Conservation (phyloP, 1,140 invertebrate genomes). For the Sminthurides bifidus region DNA sequence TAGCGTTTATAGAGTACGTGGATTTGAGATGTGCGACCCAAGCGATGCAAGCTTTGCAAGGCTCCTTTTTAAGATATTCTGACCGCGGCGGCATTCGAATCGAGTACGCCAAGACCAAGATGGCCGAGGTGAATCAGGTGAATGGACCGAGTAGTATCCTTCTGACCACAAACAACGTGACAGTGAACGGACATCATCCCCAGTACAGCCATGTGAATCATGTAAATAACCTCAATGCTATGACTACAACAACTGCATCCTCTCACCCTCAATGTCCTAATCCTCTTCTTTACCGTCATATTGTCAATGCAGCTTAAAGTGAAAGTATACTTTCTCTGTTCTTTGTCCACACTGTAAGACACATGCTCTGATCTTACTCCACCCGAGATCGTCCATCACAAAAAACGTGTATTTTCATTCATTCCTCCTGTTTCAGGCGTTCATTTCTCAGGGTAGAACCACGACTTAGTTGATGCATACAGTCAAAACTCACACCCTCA, state of each 20-base stretch:
- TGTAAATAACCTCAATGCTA: constrained; percentile 29
- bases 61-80: constrained; percentile 83
- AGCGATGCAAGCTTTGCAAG: constrained; percentile 83
- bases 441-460: too few relatives aligned
- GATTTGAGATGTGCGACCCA: constrained; percentile 77
- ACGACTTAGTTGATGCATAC: too few relatives aligned
- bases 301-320: constrained; percentile 28
- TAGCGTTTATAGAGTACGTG: constrained; percentile 94
- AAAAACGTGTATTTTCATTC: too few relatives aligned
- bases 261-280: constrained; percentile 16
- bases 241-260: constrained; percentile 20
- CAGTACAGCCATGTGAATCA: constrained; percentile 31
- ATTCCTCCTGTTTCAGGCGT: too few relatives aligned
- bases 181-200: constrained; percentile 29
- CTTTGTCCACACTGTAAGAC: background rate
- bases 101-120: constrained; percentile 97
- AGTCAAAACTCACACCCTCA: too few relatives aligned
- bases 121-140: constrained; percentile 59
- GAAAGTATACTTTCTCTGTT: constrained; percentile 1
- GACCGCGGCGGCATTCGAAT: constrained; percentile 91
- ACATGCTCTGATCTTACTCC: background rate
- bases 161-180: constrained; percentile 24
- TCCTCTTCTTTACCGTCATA: constrained; percentile 25
- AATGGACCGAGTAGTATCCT: constrained; percentile 29
- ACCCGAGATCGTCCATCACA: too few relatives aligned